Evolutionary conservation across 2,888 invertebrate species (phyloP).

Genomic region (Drosophila atripex): DNA sequence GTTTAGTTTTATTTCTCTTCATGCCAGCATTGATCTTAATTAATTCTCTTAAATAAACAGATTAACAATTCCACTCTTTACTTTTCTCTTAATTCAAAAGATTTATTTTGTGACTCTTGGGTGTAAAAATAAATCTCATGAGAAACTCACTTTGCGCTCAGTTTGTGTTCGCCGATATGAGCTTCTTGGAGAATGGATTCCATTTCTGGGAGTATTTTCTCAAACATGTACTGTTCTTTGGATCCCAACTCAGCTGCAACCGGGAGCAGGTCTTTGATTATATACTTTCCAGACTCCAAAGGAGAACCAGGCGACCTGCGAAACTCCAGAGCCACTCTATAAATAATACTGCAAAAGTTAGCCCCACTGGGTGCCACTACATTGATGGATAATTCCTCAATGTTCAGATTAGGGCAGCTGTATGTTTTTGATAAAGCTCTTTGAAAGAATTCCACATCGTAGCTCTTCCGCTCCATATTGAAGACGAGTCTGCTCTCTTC

Average conservation of each 20-base stretch:
- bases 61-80: too few species aligned
- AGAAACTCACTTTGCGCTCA: slow-evolving; percentile 62
- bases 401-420: slow-evolving; percentile 32
- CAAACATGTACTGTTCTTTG: slow-evolving; percentile 66
- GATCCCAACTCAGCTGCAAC: slow-evolving; percentile 63
- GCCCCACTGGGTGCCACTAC: slow-evolving; percentile 57
- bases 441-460: slow-evolving; percentile 30
- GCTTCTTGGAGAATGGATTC: slow-evolving; percentile 45
- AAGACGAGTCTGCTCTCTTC: background rate
- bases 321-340: slow-evolving; percentile 56
- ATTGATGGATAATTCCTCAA: slow-evolving; percentile 43
- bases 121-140: background rate
- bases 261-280: slow-evolving; percentile 67
- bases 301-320: slow-evolving; percentile 25
- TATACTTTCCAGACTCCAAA: slow-evolving; percentile 38
- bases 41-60: too few species aligned
- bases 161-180: slow-evolving; percentile 39
- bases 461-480: slow-evolving; percentile 39
- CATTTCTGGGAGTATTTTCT: slow-evolving; percentile 64
- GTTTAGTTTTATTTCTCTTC: too few species aligned
- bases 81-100: background rate
- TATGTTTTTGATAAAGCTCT: slow-evolving; percentile 49
- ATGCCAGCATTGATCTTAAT: too few species aligned
- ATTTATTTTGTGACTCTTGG: background rate
- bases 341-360: slow-evolving; percentile 77